These are phyloP conservation scores for Dipodomys merriami DNA, from an alignment of 2,113 vertebrate genomes.

Conservation along the genomic window DNA sequence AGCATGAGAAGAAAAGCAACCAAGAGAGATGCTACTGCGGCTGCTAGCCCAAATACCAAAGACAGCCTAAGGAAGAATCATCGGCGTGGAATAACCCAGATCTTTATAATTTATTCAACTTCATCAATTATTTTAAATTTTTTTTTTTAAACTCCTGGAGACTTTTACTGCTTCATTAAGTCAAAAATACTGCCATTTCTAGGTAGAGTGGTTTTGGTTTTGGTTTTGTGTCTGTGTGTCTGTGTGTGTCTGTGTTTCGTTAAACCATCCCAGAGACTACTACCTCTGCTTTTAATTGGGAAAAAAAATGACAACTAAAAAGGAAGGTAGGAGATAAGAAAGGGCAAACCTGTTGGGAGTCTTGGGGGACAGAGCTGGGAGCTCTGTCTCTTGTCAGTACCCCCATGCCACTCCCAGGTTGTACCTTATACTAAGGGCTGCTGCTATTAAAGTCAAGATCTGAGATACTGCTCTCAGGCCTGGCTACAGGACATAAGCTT, in stretches of 20 bases:
- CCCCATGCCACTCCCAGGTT: conserved; percentile 1
- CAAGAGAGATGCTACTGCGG: background rate
- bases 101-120: conserved; percentile 58
- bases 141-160: conserved; percentile 26
- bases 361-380: background rate
- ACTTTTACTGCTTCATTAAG: conserved; percentile 29
- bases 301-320: background rate
- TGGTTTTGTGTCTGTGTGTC: too few relatives aligned
- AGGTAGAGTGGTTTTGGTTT: background rate
- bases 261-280: conserved; percentile 67
- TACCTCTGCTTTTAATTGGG: conserved; percentile 70
- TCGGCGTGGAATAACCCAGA: background rate
- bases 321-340: background rate
- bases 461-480: background rate
- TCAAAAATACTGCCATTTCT: conserved; percentile 62
- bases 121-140: conserved; percentile 34
- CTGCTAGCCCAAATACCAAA: conserved; percentile 63
- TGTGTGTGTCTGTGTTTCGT: background rate
- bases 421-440: background rate
- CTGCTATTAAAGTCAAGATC: conserved; percentile 68
- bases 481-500: conserved; percentile 57
- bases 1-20: background rate
- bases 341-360: background rate
- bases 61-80: conserved; percentile 48
- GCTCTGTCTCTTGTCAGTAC: background rate